Evolutionary conservation across 2,113 vertebrate species (phyloP).

Genomic region (Cryptoleucopteryx plumbea): DNA sequence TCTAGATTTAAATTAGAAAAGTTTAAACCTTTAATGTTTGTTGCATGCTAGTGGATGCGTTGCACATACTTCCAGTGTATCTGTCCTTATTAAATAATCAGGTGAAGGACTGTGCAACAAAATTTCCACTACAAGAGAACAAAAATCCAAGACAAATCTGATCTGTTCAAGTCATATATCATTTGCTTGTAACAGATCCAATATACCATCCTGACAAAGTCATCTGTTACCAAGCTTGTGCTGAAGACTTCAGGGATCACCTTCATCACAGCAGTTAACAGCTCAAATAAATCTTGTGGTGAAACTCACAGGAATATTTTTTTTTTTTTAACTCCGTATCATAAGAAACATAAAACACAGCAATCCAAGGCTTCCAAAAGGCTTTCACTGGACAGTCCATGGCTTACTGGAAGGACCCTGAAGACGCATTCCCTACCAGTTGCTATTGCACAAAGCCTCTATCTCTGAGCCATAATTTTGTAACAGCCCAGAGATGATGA

Average conservation of each 20-base stretch:
- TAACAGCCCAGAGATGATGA: not conserved
- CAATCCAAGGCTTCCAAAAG: not conserved
- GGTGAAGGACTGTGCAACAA: not conserved
- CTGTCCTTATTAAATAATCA: not conserved
- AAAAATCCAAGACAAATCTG: constrained; percentile 10
- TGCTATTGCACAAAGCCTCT: not conserved
- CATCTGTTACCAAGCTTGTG: constrained; percentile 42
- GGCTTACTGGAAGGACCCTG: not conserved
- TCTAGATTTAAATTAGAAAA: not conserved
- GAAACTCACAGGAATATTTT: not conserved
- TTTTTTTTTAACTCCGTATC: not conserved
- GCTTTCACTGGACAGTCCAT: not conserved
- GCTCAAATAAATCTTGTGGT: not conserved
- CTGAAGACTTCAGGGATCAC: constrained; percentile 36
- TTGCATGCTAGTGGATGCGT: not conserved
- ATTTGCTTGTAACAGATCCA: constrained; percentile 17
- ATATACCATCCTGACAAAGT: not conserved
- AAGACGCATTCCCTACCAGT: not conserved
- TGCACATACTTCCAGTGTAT: not conserved
- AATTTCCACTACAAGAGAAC: not conserved
- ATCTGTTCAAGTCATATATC: constrained; percentile 15
- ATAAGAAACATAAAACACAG: not conserved
- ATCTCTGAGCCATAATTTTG: not conserved
- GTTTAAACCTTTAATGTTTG: not conserved
- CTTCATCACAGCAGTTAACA: not conserved